Evolutionary conservation across 2,888 invertebrate species (phyloP), one percentile per base, ranked within the genome.

Genomic region (Andrena dorsata): DNA sequence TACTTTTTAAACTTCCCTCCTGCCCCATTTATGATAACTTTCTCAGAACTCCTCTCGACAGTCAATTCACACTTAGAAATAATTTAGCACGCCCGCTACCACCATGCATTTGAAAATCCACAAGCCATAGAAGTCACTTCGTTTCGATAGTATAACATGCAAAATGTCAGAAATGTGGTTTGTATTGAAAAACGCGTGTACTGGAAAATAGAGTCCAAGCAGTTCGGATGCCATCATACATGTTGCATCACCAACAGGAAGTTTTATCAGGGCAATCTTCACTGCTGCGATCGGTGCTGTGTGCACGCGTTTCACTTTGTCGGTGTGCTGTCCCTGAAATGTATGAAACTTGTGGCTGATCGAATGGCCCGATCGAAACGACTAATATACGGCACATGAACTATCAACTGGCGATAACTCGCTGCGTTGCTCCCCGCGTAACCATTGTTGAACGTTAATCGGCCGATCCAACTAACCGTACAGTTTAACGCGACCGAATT

Each of bases 401-500:
- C 76, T 53, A 71, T 66, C 66, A 23, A 72, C 26, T 60, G 26
- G 26, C 64, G 28, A 63, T 73, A 70, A 83, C 61, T 74, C 65
- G 63, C 74, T 71, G 71, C 60, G 66, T 35, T 30, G 73, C 35
- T 64, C 64, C 26, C 16, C 49, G 64, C 61, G 73, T 49, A 69
- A 61, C 47, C 61, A 76, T 68, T 66, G 77, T 74, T 47, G 28
- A 32, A 10, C 72, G 75, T 84, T 84, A 83, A 84, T 84, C 83
- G 76, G 32, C 47, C 84, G 80, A 80, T 83, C 84, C 41, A 70
- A 64, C 80, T 83, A 80, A 84, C 83, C 80, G 80, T 73, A 75
- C 66, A 76, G 81, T 81, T 85, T 81, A 77, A 72, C 66, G 65
- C 77, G 80, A 80, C 83, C 81, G 84, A 84, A 85, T 85, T 85